These are phyloP conservation scores for Apeltes quadracus DNA, from an alignment of 2,113 vertebrate species.

Conservation along the genomic window DNA sequence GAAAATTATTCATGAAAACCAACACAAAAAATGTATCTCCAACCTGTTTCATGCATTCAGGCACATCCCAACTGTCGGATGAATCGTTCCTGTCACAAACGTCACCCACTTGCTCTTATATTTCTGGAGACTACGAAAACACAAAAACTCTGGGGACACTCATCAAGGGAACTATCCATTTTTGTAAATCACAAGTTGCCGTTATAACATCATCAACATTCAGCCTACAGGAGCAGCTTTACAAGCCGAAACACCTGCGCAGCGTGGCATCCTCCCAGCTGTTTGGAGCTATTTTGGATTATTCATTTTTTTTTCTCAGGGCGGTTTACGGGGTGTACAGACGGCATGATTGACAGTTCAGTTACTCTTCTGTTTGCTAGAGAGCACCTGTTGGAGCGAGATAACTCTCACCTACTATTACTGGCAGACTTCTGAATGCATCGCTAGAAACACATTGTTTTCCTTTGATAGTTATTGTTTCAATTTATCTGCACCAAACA, in stretches of 20 bases:
- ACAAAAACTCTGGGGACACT: conserved; percentile 5
- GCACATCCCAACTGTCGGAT: conserved; percentile 1
- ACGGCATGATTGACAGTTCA: background rate
- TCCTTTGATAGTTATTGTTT: background rate
- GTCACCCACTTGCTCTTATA: background rate
- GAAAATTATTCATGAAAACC: conserved; percentile 36
- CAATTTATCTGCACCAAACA: background rate
- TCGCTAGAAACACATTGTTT: background rate
- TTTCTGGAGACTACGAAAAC: conserved; percentile 10
- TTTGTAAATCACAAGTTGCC: conserved; percentile 13
- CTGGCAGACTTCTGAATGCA: background rate
- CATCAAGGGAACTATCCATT: background rate
- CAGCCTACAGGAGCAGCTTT: conserved; percentile 4
- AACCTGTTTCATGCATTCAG: conserved; percentile 17
- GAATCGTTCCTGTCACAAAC: conserved; percentile 7
- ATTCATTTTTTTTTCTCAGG: background rate
- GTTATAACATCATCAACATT: conserved; percentile 11
- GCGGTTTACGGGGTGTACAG: background rate
- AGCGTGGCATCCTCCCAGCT: background rate
- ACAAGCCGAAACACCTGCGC: background rate
- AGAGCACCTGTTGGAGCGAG: background rate
- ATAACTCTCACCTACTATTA: conserved; percentile 1
- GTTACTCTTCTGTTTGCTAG: background rate
- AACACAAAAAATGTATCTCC: conserved; percentile 13
- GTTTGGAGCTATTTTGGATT: background rate